A percentile compares a stretch with the other conserved stretches of the same genome.
These are phyloP conservation scores for Ctenomys sociabilis DNA, from an alignment of 2,113 vertebrate species.

Conservation along the genomic window DNA sequence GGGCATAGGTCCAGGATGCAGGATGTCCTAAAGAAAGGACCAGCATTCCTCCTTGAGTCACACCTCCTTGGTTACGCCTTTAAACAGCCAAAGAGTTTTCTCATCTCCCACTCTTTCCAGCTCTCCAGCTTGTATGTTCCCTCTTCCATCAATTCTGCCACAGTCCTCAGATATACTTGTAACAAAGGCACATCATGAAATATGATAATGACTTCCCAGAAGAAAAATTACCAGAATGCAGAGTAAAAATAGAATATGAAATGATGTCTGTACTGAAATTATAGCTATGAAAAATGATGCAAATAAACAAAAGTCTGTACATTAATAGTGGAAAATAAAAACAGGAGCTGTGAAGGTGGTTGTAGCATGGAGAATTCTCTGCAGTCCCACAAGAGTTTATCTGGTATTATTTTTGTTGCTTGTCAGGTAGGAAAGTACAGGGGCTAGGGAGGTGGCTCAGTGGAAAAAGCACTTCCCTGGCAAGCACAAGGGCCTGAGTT, in stretches of 20 bases:
- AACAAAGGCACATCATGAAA: not conserved
- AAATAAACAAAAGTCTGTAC: not conserved
- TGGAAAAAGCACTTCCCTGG: too few relatives aligned
- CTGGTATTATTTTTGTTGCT: not conserved
- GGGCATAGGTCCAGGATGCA: not conserved
- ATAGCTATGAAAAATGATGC: not conserved
- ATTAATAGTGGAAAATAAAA: not conserved
- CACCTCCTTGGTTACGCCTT: not conserved
- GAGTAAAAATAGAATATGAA: not conserved
- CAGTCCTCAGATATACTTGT: not conserved
- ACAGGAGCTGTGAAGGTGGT: not conserved
- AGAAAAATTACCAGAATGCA: slow-evolving; percentile 6
- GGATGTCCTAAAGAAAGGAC: not conserved
- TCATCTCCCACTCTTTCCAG: not conserved
- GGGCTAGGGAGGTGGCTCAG: too few relatives aligned
- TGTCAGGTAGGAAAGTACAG: too few relatives aligned
- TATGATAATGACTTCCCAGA: not conserved
- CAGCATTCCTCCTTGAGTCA: not conserved
- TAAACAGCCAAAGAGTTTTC: not conserved
- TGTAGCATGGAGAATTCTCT: not conserved
- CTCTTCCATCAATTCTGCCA: not conserved
- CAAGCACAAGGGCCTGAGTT: too few relatives aligned
- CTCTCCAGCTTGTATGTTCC: not conserved
- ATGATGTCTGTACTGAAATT: not conserved
- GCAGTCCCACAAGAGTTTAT: not conserved